These are phyloP conservation scores for Sclerurus mexicanus DNA, from an alignment of 2,113 vertebrate genomes.

Conservation along the genomic window DNA sequence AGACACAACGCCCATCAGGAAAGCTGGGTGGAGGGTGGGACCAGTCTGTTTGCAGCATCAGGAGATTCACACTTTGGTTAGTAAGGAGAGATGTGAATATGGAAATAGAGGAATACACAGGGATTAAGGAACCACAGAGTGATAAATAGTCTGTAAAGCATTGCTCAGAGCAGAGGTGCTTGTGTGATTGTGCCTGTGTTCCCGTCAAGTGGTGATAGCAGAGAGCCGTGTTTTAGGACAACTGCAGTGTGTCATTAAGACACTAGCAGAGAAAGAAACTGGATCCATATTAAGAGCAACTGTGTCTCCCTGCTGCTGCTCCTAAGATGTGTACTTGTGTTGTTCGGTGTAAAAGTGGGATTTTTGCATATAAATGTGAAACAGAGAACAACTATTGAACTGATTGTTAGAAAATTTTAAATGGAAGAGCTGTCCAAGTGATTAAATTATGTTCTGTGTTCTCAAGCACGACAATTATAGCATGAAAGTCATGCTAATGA, in stretches of 20 bases:
- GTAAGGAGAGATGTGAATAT: background rate
- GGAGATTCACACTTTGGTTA: background rate
- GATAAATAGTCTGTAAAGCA: background rate
- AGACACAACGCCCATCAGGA: background rate
- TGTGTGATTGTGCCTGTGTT: background rate
- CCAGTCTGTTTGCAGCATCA: background rate
- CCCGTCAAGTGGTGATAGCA: background rate
- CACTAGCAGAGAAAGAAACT: background rate
- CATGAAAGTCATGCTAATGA: background rate
- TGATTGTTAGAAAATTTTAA: background rate
- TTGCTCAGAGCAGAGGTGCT: background rate
- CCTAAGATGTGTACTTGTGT: background rate
- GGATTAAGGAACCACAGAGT: background rate
- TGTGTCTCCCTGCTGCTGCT: background rate
- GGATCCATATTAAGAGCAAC: background rate
- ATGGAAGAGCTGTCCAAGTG: background rate
- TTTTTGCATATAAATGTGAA: background rate
- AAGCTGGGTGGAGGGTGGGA: background rate
- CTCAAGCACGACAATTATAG: background rate
- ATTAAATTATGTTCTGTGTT: conserved; percentile 4
- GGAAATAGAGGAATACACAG: background rate
- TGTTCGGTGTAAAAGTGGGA: background rate
- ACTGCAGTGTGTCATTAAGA: background rate
- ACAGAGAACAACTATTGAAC: background rate
- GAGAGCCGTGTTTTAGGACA: background rate